Evolutionary conservation across 2,797 vertebrate species (phyloP).

Genomic region (Galaxias olidus): DNA sequence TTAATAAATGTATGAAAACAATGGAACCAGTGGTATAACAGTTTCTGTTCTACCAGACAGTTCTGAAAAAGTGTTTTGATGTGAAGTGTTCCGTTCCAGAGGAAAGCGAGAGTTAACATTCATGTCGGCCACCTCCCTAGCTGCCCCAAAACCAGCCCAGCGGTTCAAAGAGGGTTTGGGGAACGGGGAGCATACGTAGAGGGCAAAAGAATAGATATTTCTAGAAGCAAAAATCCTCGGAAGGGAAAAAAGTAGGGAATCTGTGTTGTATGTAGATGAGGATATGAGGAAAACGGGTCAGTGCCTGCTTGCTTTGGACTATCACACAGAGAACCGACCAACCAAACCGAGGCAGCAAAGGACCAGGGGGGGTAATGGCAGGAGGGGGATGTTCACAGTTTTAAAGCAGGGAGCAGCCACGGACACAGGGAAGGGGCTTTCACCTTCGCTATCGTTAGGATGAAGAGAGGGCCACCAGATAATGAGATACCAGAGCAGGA

Average conservation of each 20-base stretch:
- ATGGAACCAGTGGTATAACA: no score
- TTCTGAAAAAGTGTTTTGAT: no score
- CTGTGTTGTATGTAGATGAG: conserved; percentile 71
- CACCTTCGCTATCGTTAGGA: conserved; percentile 17
- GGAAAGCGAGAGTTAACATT: neutral
- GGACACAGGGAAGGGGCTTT: conserved; percentile 24
- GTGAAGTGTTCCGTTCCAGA: no score
- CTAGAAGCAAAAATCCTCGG: conserved; percentile 54
- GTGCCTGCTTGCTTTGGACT: conserved; percentile 35
- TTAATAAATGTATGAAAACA: no score
- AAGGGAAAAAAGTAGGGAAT: conserved; percentile 45
- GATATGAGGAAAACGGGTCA: conserved; percentile 58
- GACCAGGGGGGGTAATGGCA: neutral
- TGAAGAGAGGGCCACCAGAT: conserved; percentile 51
- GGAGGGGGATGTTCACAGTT: conserved; percentile 39
- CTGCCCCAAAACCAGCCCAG: conserved; percentile 13
- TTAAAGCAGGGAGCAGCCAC: conserved; percentile 55
- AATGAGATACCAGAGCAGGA: conserved; percentile 61
- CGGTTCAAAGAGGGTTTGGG: conserved; percentile 30
- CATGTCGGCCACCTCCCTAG: neutral
- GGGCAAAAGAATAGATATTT: conserved; percentile 64
- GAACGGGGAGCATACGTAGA: conserved; percentile 40
- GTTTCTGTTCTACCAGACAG: no score
- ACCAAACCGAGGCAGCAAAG: conserved; percentile 29
- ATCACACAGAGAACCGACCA: conserved; percentile 47